A percentile compares a stretch with the other conserved stretches of the same genome.
phyloP scores from a whole-genome alignment of 2,888 invertebrate genomes.

The Athalia rosae region DNA sequence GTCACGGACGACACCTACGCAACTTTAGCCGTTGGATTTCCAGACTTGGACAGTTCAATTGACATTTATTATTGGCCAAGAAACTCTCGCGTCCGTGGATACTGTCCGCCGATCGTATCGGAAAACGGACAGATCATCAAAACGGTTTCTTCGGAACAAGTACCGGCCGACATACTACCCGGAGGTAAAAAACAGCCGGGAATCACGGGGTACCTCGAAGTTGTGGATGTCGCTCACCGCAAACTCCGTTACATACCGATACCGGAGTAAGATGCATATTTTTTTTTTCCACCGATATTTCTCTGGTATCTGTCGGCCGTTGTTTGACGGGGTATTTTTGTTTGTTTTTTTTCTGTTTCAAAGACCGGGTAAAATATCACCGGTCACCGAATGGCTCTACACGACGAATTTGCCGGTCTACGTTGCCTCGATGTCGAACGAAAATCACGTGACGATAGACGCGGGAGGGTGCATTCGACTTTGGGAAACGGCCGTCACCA shows the following conservation, averaged over 20 bases:
- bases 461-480: conserved; percentile 75
- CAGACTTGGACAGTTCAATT: conserved; percentile 71
- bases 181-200: conserved; percentile 51
- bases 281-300: background rate
- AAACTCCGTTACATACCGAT: conserved; percentile 76
- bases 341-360: conserved; percentile 11
- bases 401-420: conserved; percentile 72
- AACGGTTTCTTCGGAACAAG: conserved; percentile 58
- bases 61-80: conserved; percentile 71
- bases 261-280: conserved; percentile 71
- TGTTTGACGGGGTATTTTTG: background rate
- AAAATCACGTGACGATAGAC: conserved; percentile 77
- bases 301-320: too few species aligned
- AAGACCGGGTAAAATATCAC: conserved; percentile 67
- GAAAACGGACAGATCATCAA: conserved; percentile 65
- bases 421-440: conserved; percentile 70
- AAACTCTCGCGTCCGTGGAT: conserved; percentile 52
- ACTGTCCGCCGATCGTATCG: conserved; percentile 59
- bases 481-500: conserved; percentile 75
- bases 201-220: conserved; percentile 74
- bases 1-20: conserved; percentile 71
- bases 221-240: conserved; percentile 74
- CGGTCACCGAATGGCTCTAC: conserved; percentile 74
- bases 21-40: conserved; percentile 74
- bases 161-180: conserved; percentile 57